Percentiles rank a stretch among this genome's conserved stretches.
These are phyloP conservation scores for Hippocampus guttulatus DNA, from an alignment of 2,113 vertebrate species.

Conservation along the genomic window DNA sequence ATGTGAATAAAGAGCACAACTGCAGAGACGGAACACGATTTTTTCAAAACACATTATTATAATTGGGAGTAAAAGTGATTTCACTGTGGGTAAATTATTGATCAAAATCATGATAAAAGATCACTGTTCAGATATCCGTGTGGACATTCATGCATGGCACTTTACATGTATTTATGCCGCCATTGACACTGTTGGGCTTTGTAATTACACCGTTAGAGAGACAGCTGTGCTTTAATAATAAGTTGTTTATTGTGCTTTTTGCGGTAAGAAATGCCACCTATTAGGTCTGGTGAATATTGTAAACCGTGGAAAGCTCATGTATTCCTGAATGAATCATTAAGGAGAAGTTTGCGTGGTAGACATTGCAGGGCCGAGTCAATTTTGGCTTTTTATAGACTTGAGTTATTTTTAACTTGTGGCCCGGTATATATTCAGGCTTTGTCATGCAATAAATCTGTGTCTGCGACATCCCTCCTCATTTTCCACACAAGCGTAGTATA, in stretches of 20 bases:
- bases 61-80: neutral
- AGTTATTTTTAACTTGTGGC: neutral
- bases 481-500: neutral
- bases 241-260: constrained; percentile 12
- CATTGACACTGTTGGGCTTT: constrained; percentile 14
- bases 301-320: constrained; percentile 9
- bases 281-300: constrained; percentile 20
- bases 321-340: neutral
- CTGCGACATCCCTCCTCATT: neutral
- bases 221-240: constrained; percentile 6
- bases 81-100: neutral
- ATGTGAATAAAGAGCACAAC: too few species aligned
- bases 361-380: constrained; percentile 9
- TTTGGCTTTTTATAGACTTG: constrained; percentile 1
- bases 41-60: too few species aligned
- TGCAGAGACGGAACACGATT: too few species aligned
- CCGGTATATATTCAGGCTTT: neutral
- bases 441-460: neutral
- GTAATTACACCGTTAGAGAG: constrained; percentile 27
- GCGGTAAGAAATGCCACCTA: constrained; percentile 5
- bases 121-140: neutral
- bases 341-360: neutral
- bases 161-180: constrained; percentile 21
- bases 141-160: constrained; percentile 6
- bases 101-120: neutral